Evolutionary conservation across 2,797 vertebrate species (phyloP).

Genomic region (Heteromormyrus szaboi): DNA sequence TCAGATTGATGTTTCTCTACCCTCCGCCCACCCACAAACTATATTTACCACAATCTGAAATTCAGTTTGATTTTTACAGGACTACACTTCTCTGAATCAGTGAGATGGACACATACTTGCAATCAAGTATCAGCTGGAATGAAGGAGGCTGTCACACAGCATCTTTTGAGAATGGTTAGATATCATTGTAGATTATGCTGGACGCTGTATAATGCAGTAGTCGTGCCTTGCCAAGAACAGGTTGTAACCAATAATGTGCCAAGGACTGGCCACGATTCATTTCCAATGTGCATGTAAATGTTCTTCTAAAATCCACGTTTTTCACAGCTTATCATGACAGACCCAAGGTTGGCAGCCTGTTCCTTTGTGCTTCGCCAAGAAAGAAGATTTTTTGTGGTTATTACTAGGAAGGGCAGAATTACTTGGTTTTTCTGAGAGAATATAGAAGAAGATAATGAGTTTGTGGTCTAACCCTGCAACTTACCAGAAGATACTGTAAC

Average conservation of each 20-base stretch:
- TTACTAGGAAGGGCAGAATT: not conserved
- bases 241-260: not conserved
- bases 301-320: slow-evolving; percentile 7
- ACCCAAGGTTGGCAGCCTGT: not conserved
- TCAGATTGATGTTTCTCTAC: not conserved
- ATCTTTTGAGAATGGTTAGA: not conserved
- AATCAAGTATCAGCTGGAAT: not conserved
- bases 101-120: not conserved
- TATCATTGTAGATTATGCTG: not conserved
- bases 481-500: not conserved
- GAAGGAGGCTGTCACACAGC: not conserved
- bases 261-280: not conserved
- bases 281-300: not conserved
- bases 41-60: slow-evolving; percentile 5
- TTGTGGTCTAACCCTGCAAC: not conserved
- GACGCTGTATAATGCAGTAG: not conserved
- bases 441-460: not conserved
- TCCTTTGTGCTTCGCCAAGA: not conserved
- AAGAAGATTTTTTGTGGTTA: not conserved
- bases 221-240: not conserved
- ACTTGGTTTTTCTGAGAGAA: not conserved
- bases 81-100: not conserved
- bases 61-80: not conserved
- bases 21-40: not conserved
- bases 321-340: slow-evolving; percentile 3